These are phyloP conservation scores for Acyrthosiphon pisum DNA, from an alignment of 1,140 invertebrate genomes.

Conservation along the genomic window DNA sequence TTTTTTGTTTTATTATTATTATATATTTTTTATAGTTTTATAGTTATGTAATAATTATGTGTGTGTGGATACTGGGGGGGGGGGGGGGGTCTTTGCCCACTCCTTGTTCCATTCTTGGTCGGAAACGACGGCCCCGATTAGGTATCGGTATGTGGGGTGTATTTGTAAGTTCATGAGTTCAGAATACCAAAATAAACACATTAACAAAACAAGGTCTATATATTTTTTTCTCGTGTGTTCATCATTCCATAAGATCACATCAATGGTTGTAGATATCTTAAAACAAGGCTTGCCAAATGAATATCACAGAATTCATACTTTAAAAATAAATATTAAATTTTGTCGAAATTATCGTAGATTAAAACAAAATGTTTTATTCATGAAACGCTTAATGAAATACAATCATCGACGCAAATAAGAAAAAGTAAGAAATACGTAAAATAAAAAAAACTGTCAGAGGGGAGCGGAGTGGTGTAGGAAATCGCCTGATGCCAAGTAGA, in stretches of 20 bases:
- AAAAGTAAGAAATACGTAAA: neutral
- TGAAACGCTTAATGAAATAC: neutral
- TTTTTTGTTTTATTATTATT: neutral
- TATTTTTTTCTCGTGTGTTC: neutral
- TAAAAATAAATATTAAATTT: neutral
- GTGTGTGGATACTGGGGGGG: neutral
- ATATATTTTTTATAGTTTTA: neutral
- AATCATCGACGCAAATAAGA: neutral
- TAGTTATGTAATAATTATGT: neutral
- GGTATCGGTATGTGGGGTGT: neutral
- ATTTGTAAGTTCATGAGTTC: neutral
- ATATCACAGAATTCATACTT: neutral
- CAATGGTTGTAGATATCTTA: neutral
- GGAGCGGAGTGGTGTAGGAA: neutral
- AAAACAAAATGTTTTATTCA: neutral
- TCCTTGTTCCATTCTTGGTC: too few species aligned
- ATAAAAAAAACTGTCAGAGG: neutral
- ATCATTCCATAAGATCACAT: neutral
- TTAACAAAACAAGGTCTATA: too few species aligned
- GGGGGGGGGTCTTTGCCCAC: neutral
- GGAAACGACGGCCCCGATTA: neutral
- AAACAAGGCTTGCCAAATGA: neutral
- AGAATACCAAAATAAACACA: neutral
- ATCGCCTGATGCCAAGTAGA: neutral
- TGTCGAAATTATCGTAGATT: neutral